Evolutionary conservation across 2,797 vertebrate species (phyloP).

Genomic region (Cuniculus paca): DNA sequence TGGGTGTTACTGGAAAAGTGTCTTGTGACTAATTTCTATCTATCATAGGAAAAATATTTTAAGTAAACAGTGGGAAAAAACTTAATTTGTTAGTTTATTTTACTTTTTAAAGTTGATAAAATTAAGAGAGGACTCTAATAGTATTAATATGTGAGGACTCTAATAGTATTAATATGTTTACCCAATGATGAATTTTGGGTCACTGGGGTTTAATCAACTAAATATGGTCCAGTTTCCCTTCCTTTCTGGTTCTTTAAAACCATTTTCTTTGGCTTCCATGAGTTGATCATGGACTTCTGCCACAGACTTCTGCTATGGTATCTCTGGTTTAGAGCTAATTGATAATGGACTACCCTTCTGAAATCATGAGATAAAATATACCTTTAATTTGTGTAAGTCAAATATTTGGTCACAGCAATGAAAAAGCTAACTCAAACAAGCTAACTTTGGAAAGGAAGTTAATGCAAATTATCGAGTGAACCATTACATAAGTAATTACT

Average conservation of each 20-base stretch:
- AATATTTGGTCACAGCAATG: not conserved
- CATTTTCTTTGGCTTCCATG: not conserved
- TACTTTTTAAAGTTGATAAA: not conserved
- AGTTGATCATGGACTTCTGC: not conserved
- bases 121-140: not conserved
- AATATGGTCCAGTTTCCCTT: not conserved
- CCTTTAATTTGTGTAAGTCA: not conserved
- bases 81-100: not conserved
- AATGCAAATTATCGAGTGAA: not conserved
- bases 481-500: not conserved
- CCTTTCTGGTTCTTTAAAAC: not conserved
- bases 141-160: not conserved
- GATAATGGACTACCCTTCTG: not conserved
- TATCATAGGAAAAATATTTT: not conserved
- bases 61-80: not conserved
- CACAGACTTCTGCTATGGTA: not conserved
- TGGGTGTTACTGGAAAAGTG: not conserved
- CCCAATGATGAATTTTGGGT: not conserved
- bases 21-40: not conserved
- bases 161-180: not conserved
- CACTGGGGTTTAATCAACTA: not conserved
- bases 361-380: not conserved
- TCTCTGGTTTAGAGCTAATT: not conserved
- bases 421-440: not conserved
- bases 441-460: not conserved